phyloP scores from a whole-genome alignment of 2,888 invertebrate genomes.

The Pollenia labialis region DNA sequence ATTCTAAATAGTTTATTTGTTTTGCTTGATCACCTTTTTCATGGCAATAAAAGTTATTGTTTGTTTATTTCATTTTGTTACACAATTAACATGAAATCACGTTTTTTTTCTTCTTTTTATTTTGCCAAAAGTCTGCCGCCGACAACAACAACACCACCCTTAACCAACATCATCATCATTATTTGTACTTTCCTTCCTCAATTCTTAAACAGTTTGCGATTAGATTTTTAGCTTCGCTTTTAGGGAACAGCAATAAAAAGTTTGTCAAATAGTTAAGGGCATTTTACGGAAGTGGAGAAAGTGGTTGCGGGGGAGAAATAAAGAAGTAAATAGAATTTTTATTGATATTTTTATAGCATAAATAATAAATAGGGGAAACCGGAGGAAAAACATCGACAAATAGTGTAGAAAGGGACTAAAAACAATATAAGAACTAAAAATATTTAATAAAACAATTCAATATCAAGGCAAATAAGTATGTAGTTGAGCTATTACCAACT shows the following conservation, averaged over 20 bases:
- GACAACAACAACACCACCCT: neutral
- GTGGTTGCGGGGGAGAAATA: neutral
- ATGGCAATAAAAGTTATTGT: conserved; percentile 65
- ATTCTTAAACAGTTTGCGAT: conserved; percentile 21
- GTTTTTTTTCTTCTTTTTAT: conserved; percentile 70
- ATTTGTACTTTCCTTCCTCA: neutral
- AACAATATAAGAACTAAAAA: conserved; percentile 29
- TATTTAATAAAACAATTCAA: conserved; percentile 52
- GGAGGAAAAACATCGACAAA: conserved; percentile 4
- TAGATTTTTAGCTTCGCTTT: neutral
- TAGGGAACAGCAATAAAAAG: conserved; percentile 26
- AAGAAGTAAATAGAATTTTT: conserved; percentile 39
- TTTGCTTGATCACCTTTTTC: conserved; percentile 61
- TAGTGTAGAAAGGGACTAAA: conserved; percentile 3
- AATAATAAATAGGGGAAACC: conserved; percentile 35
- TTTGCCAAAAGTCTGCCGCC: conserved; percentile 25
- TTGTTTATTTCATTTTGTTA: conserved; percentile 68
- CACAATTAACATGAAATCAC: conserved; percentile 80
- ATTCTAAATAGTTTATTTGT: conserved; percentile 32
- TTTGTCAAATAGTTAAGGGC: conserved; percentile 35
- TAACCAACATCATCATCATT: neutral
- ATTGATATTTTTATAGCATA: conserved; percentile 50
- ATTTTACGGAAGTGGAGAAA: conserved; percentile 5
- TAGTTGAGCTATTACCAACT: too few relatives aligned
- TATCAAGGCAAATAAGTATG: conserved; percentile 39